Evolutionary conservation across 2,888 invertebrate genomes (phyloP).

Genomic region (Phymatocera aterrima): DNA sequence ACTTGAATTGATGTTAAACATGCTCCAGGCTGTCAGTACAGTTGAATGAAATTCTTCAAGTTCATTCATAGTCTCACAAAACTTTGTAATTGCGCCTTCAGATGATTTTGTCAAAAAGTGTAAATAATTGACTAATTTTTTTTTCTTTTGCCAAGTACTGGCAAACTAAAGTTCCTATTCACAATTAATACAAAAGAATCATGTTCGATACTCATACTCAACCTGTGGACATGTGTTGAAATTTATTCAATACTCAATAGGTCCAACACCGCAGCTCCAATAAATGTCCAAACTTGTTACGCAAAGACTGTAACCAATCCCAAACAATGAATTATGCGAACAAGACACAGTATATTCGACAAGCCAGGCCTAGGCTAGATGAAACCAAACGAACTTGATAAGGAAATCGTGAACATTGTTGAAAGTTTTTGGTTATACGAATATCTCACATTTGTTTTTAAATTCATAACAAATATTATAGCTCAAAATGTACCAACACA

Average conservation of each 20-base stretch:
- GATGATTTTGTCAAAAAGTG: neutral
- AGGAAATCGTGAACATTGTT: too few species aligned
- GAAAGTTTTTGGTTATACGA: too few species aligned
- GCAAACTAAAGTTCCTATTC: conserved; percentile 22
- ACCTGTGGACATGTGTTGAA: conserved; percentile 62
- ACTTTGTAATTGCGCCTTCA: neutral
- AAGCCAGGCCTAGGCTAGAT: conserved; percentile 54
- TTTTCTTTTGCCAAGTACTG: neutral
- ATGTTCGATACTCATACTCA: conserved; percentile 67
- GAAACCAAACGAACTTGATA: conserved; percentile 43
- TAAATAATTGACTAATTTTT: too few species aligned
- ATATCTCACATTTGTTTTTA: neutral
- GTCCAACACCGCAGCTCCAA: conserved; percentile 59
- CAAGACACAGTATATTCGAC: conserved; percentile 56
- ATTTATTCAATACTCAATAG: conserved; percentile 59
- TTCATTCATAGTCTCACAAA: neutral
- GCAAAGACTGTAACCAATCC: conserved; percentile 63
- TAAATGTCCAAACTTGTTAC: conserved; percentile 59
- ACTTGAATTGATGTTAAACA: neutral
- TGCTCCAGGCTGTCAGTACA: neutral
- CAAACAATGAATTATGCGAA: conserved; percentile 55
- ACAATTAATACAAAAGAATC: conserved; percentile 40
- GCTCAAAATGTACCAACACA: too few species aligned
- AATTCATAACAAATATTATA: neutral
- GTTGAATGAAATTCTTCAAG: neutral